These are phyloP conservation scores for Bubo bubo DNA, from an alignment of 2,113 vertebrate species.

Conservation along the genomic window DNA sequence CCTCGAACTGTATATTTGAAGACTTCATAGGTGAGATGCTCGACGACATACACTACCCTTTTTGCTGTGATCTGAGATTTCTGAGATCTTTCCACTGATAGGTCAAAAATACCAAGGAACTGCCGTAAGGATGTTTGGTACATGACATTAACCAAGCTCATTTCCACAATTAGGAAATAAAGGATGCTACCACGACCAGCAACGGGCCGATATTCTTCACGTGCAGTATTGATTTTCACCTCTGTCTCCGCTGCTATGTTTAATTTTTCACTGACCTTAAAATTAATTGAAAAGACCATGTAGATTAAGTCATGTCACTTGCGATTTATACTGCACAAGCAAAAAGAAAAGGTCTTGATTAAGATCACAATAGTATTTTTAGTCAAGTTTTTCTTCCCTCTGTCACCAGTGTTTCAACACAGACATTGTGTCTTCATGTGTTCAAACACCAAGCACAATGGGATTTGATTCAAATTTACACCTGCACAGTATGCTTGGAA, in stretches of 20 bases:
- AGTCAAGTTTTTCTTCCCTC: neutral
- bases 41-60: slow-evolving; percentile 78
- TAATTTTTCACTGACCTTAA: slow-evolving; percentile 85
- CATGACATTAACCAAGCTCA: slow-evolving; percentile 86
- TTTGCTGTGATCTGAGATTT: slow-evolving; percentile 82
- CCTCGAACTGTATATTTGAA: slow-evolving; percentile 82
- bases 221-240: slow-evolving; percentile 82
- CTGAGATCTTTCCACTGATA: slow-evolving; percentile 75
- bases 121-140: slow-evolving; percentile 86
- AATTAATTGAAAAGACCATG: slow-evolving; percentile 16
- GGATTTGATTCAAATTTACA: neutral
- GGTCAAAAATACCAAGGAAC: slow-evolving; percentile 85
- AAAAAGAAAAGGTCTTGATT: slow-evolving; percentile 7
- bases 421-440: neutral
- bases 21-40: slow-evolving; percentile 81
- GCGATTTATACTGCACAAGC: neutral
- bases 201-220: slow-evolving; percentile 85
- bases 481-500: neutral
- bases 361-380: neutral
- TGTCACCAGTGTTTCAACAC: neutral
- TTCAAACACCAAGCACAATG: neutral
- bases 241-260: slow-evolving; percentile 81
- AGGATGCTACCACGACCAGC: slow-evolving; percentile 85
- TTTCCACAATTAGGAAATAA: slow-evolving; percentile 88
- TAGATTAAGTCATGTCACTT: neutral